These are phyloP conservation scores for Zosterops japonicus DNA, from an alignment of 2,113 vertebrate species.

Conservation along the genomic window DNA sequence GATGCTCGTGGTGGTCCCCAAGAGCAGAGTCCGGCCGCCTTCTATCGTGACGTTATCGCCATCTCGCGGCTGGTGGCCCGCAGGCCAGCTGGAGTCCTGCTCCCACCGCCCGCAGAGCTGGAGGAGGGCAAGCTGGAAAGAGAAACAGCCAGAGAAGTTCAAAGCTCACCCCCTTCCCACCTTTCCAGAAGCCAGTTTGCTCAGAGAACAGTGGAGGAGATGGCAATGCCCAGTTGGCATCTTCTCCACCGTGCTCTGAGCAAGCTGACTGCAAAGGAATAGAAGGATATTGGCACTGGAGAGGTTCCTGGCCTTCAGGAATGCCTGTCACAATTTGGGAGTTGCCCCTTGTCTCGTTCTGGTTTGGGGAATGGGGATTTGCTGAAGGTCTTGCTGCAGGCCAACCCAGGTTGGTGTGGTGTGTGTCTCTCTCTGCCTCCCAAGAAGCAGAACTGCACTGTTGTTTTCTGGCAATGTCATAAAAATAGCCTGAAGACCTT, in stretches of 20 bases:
- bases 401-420: no score
- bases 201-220: rapidly evolving
- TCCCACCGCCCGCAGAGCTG: constrained; percentile 69
- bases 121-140: constrained; percentile 28
- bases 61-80: constrained; percentile 75
- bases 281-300: rapidly evolving
- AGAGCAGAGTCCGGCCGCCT: constrained; percentile 47
- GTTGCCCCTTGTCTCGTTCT: background rate
- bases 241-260: background rate
- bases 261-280: background rate
- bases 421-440: constrained; percentile 30
- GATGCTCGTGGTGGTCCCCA: constrained; percentile 53
- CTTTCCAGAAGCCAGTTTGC: background rate
- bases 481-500: background rate
- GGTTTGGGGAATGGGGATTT: rapidly evolving
- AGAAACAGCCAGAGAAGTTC: background rate
- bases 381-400: no score
- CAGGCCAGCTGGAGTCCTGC: constrained; percentile 68
- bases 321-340: rapidly evolving
- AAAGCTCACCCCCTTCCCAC: background rate
- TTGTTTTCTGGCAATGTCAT: background rate
- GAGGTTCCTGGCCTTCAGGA: background rate
- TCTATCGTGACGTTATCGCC: constrained; percentile 82
- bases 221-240: rapidly evolving
- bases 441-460: background rate